A percentile compares a stretch with the other conserved stretches of the same genome.
Conservation (phyloP, 2,888 invertebrate species). For the Andrena fulva region DNA sequence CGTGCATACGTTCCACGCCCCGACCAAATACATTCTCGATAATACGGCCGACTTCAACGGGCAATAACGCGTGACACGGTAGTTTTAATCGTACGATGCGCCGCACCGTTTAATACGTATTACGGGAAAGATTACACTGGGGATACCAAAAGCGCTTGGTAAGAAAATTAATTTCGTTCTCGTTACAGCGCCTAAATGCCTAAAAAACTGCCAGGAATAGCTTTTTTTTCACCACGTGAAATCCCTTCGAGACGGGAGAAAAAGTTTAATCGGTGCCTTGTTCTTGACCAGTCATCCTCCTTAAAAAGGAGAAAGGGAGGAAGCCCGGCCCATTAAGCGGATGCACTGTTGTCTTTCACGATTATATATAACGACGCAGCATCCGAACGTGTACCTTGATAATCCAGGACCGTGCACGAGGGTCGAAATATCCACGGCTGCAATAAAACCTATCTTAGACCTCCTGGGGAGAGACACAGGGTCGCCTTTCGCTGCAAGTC, state of each 20-base stretch:
- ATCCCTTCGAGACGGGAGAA: slow-evolving; percentile 26
- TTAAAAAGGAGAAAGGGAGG: slow-evolving; percentile 48
- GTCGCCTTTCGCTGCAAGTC: slow-evolving; percentile 49
- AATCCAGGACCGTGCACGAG: slow-evolving; percentile 24
- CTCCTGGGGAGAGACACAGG: slow-evolving; percentile 66
- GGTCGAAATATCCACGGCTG: slow-evolving; percentile 48
- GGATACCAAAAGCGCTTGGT: slow-evolving; percentile 30
- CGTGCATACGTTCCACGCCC: neutral
- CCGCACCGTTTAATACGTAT: neutral
- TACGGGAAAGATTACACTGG: neutral
- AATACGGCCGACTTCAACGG: neutral
- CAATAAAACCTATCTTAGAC: slow-evolving; percentile 66
- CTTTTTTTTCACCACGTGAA: slow-evolving; percentile 27
- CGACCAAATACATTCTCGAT: neutral
- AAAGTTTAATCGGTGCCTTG: slow-evolving; percentile 58
- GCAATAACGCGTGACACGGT: neutral
- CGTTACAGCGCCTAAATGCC: slow-evolving; percentile 5
- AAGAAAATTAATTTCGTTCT: slow-evolving; percentile 53
- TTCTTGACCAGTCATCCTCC: slow-evolving; percentile 56
- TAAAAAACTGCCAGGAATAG: neutral
- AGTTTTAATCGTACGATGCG: neutral
- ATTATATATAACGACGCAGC: slow-evolving; percentile 40
- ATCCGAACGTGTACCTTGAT: slow-evolving; percentile 44
- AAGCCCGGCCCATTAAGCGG: slow-evolving; percentile 53
- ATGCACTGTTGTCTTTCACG: slow-evolving; percentile 59